These are phyloP conservation scores for human (Homo sapiens) DNA, from an alignment of 2,113 vertebrate species.

Conservation along the genomic window DNA sequence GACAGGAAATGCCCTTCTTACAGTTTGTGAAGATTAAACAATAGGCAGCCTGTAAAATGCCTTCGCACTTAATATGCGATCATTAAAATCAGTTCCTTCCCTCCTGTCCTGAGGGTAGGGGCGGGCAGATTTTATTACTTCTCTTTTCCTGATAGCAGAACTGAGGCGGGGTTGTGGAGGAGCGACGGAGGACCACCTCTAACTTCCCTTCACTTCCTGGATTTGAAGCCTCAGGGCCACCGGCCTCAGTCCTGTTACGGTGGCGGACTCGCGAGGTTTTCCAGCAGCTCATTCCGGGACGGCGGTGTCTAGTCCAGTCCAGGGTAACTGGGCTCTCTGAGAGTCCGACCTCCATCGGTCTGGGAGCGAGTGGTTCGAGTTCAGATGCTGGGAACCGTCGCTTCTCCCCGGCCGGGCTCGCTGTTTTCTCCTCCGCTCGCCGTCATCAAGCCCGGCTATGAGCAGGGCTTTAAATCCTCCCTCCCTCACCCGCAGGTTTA, in stretches of 20 bases:
- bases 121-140: not conserved
- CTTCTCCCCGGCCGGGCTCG: not conserved
- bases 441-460: accelerated
- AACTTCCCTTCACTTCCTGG: not conserved
- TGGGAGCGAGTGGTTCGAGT: not conserved
- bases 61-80: not conserved
- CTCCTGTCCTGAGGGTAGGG: not conserved
- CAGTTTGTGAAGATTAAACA: slow-evolving; percentile 28
- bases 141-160: slow-evolving; percentile 27
- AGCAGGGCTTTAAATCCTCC: not conserved
- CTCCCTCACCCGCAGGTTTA: not conserved
- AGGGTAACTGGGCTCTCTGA: not conserved
- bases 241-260: not conserved
- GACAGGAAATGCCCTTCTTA: slow-evolving; percentile 19
- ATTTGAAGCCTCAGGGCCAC: not conserved
- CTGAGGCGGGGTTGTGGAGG: not conserved
- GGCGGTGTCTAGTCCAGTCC: too few species aligned
- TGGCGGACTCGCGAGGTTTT: not conserved
- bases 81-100: slow-evolving; percentile 49
- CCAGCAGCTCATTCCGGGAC: not conserved
- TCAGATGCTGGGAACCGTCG: not conserved
- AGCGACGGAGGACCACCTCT: not conserved
- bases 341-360: not conserved
- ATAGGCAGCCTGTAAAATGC: slow-evolving; percentile 3
- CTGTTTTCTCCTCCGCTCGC: not conserved